A percentile compares a stretch with the other conserved stretches of the same genome.
Conservation (phyloP, 2,888 invertebrate species). For the Erpobdella octoculata region DNA sequence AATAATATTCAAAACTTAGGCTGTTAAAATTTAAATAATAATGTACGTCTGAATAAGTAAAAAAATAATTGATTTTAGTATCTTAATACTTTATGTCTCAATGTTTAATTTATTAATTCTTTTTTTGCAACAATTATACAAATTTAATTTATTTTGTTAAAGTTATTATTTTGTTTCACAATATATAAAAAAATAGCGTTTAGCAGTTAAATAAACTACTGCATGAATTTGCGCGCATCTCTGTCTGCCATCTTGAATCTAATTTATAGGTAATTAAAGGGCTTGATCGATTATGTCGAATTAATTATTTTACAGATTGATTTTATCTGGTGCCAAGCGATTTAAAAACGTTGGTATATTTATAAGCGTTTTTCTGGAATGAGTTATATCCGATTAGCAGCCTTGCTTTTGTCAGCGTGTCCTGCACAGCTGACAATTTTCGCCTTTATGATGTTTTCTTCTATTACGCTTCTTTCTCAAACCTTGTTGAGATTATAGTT, state of each 20-base stretch:
- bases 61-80: too few species aligned
- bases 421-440: slow-evolving; percentile 8
- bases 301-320: slow-evolving; percentile 15
- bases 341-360: not conserved
- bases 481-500: too few species aligned
- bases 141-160: too few species aligned
- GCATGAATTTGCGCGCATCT: slow-evolving; percentile 6
- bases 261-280: slow-evolving; percentile 28
- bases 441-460: not conserved
- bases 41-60: too few species aligned
- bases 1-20: too few species aligned
- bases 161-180: too few species aligned
- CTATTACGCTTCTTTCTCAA: not conserved
- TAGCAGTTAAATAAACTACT: too few species aligned
- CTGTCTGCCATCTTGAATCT: slow-evolving; percentile 26
- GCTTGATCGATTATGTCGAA: slow-evolving; percentile 22
- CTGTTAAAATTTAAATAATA: too few species aligned
- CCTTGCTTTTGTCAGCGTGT: not conserved
- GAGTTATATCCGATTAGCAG: not conserved
- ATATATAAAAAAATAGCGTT: too few species aligned
- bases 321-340: not conserved
- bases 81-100: too few species aligned
- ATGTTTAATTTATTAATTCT: too few species aligned
- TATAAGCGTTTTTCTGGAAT: not conserved
- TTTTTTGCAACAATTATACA: too few species aligned